Conservation (phyloP, 2,888 invertebrate genomes). For the Iphiclides podalirius region DNA sequence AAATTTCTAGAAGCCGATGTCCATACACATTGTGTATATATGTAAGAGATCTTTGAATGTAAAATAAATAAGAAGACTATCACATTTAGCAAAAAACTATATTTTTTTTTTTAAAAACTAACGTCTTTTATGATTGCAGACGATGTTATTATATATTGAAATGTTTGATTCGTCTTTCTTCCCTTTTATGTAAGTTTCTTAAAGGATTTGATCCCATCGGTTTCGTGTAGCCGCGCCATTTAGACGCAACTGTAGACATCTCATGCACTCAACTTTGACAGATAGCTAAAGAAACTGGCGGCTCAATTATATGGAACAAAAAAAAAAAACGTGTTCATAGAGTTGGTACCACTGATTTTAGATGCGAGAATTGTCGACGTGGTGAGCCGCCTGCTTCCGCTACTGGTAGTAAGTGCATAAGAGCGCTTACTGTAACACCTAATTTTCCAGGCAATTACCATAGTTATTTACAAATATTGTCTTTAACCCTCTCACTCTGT, state of each 20-base stretch:
- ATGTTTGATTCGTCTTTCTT: constrained; percentile 45
- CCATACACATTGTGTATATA: constrained; percentile 54
- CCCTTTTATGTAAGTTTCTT: constrained; percentile 76
- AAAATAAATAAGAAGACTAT: constrained; percentile 77
- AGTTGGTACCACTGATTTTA: constrained; percentile 6
- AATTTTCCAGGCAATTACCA: constrained; percentile 72
- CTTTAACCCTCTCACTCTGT: constrained; percentile 81
- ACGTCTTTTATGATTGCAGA: constrained; percentile 73
- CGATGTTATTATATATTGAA: constrained; percentile 67
- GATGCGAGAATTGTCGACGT: constrained; percentile 3
- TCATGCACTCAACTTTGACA: constrained; percentile 25
- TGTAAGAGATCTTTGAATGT: constrained; percentile 71
- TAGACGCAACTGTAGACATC: constrained; percentile 34
- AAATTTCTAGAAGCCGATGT: constrained; percentile 62
- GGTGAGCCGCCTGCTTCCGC: constrained; percentile 19
- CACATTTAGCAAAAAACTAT: constrained; percentile 79
- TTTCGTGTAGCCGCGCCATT: constrained; percentile 68
- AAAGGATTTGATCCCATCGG: constrained; percentile 82
- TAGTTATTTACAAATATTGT: constrained; percentile 81
- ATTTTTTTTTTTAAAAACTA: constrained; percentile 60
- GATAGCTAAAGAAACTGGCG: constrained; percentile 2
- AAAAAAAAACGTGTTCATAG: no score
- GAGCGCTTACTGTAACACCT: constrained; percentile 63
- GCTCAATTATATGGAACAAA: not conserved
- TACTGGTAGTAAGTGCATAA: constrained; percentile 28